These are phyloP conservation scores for Anarhynchus alexandrinus DNA, from an alignment of 2,113 vertebrate genomes.

Conservation along the genomic window DNA sequence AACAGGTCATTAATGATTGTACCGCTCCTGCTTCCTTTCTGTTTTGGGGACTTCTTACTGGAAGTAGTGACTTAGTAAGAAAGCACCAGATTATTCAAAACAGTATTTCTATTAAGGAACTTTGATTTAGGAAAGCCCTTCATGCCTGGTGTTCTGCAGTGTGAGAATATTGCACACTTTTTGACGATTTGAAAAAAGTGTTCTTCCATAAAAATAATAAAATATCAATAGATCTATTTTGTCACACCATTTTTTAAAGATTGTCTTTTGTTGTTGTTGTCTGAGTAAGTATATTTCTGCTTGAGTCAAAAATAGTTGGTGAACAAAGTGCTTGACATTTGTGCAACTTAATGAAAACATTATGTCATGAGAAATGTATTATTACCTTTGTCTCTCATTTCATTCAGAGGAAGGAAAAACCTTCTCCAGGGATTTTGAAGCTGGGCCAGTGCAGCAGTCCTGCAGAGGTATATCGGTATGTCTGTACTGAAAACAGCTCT, in stretches of 20 bases:
- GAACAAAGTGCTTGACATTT: not conserved
- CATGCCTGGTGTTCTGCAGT: not conserved
- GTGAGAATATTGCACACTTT: not conserved
- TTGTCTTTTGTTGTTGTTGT: not conserved
- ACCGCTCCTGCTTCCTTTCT: not conserved
- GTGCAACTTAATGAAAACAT: slow-evolving; percentile 22
- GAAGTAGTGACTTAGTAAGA: not conserved
- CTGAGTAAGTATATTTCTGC: not conserved
- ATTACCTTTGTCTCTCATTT: slow-evolving; percentile 7
- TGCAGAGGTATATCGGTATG: not conserved
- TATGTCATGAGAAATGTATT: not conserved
- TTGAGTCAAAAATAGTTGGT: not conserved
- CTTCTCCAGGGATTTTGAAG: not conserved
- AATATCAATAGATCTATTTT: not conserved
- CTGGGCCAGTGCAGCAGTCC: not conserved
- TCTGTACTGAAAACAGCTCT: not conserved
- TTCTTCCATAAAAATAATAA: not conserved
- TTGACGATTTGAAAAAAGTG: not conserved
- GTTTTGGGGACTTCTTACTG: not conserved
- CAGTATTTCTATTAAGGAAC: not conserved
- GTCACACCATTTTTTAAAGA: not conserved
- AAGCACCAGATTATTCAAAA: not conserved
- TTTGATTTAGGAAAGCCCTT: not conserved
- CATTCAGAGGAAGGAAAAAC: slow-evolving; percentile 15
- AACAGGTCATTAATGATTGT: not conserved